Base-by-base conservation (phyloP, 2,113 vertebrate species). In the Phalacrocorax pelagicus region DNA sequence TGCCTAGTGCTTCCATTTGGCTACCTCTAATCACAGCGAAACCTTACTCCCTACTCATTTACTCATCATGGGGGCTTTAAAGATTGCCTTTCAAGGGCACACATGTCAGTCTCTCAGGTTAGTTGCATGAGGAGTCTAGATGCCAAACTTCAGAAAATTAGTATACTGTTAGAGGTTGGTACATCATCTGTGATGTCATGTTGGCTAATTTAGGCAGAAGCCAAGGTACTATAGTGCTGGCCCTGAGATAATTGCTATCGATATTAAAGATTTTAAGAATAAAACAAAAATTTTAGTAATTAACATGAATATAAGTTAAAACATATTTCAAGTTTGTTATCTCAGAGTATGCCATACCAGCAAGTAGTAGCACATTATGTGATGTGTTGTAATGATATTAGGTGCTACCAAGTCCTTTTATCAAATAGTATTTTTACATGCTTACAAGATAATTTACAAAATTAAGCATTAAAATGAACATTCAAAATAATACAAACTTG, bases 11-110 rank as follows among this genome's bases (percentile, higher is more conserved):
- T 88, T 87, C 42, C 42, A 79, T 85, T 54, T 80, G 66, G 49
- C 34, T 86, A 11, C n/a, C 57, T 72, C 57, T 85, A 79, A 90
- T 81, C 66, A 63, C 32, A 93, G 66, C 5, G 44, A 59, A 92
- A 93, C 13, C 20, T 75, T 10, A 49, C 15, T 63, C 44, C 38
- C 32, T 63, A 30, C 44, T 59, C 47, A 27, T 12, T 59, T 26
- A 2, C 40, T 49, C 1, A 0, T 55, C n/a, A 20, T 15, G 30
- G 21, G 13, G 13, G 21, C 63, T 66, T 44, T 30, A 30, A 27
- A 30, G 38, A 42, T 42, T 30, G 62, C 27, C 29, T 44, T 44
- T 66, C 29, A 66, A 44, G 30, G 40, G 12, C 62, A 75, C 8
- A 26, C 7, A 11, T 9, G 2, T 11, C 51, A 49, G 44, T 36